Percentiles rank a stretch among this genome's conserved stretches.
These are phyloP conservation scores for Tachina lurida DNA, from an alignment of 2,888 invertebrate species.

Conservation along the genomic window DNA sequence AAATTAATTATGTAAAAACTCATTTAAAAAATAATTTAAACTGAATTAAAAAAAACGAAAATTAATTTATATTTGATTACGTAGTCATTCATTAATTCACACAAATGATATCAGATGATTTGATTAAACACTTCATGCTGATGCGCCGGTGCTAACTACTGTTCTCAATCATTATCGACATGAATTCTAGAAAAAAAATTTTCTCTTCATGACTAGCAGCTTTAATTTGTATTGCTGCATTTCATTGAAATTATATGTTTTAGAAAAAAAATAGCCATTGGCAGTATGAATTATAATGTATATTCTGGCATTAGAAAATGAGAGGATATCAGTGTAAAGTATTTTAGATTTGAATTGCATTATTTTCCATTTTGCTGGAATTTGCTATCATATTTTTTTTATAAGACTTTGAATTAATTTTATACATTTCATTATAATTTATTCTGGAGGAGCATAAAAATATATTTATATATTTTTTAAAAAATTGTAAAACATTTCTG, in stretches of 20 bases:
- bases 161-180: neutral
- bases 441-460: too few relatives aligned
- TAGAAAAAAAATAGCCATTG: neutral
- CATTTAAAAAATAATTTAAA: neutral
- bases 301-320: neutral
- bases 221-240: neutral
- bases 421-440: too few relatives aligned
- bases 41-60: neutral
- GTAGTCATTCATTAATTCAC: slow-evolving; percentile 5
- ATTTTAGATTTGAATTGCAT: too few relatives aligned
- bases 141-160: neutral
- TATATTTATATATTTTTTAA: too few relatives aligned
- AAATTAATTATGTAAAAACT: neutral
- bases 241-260: neutral
- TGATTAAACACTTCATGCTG: neutral
- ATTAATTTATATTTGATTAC: slow-evolving; percentile 12
- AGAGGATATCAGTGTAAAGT: neutral
- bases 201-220: neutral
- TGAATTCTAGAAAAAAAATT: slow-evolving; percentile 9
- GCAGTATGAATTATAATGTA: neutral
- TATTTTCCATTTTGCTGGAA: too few relatives aligned
- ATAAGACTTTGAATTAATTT: too few relatives aligned
- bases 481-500: too few relatives aligned
- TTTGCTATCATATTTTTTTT: too few relatives aligned
- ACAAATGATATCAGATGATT: slow-evolving; percentile 14